Evolutionary conservation across 2,797 vertebrate genomes (phyloP), one percentile per base, ranked within the genome.

Genomic region (Falco berigora): DNA sequence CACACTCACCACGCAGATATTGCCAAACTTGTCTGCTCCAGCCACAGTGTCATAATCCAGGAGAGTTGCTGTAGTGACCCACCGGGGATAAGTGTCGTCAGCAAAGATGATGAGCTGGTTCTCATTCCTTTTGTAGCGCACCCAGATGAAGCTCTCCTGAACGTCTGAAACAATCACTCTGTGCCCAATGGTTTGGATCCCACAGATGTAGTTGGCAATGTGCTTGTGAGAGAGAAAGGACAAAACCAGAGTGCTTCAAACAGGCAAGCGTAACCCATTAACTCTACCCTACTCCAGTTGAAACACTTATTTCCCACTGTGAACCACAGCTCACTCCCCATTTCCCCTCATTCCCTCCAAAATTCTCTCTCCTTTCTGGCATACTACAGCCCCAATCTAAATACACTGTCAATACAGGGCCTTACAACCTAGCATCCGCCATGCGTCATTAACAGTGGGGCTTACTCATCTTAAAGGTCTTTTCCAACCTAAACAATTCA

Each of bases 81-180:
- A 99, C 75, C 99, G 99, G 1, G 99, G 99, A 42, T 99, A 98
- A 5, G 99, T 99, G 94, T 99, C 99, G 32, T 99, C 99, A 1
- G 99, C 99, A 42, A 99, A 99, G 97, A 99, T 99, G 97, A 99
- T 99, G 62, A 99, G 98, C 97, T 99, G 99, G 98, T 99, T 99
- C 98, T 99, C 99, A 5, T 99, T 99, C 59, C 99, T 98, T 63
- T 99, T 98, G 97, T 99, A 99, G 32, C 99, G 99, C 32, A 99
- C 99, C 99, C 99, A 99, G 97, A 99, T 99, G 85, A 99, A 98
- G 96, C 99, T 99, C 98, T 99, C 99, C 96, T 99, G 99, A 25
- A 99, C 99, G 0, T 99, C 99, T 0, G 99, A 98, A 71, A 99
- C 98, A 4, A 99, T 98, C 44, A 99, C 99, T 5, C 99, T 98